These are phyloP conservation scores for Porites lutea DNA, from an alignment of 64 coral and sea anemone species.

Conservation along the genomic window DNA sequence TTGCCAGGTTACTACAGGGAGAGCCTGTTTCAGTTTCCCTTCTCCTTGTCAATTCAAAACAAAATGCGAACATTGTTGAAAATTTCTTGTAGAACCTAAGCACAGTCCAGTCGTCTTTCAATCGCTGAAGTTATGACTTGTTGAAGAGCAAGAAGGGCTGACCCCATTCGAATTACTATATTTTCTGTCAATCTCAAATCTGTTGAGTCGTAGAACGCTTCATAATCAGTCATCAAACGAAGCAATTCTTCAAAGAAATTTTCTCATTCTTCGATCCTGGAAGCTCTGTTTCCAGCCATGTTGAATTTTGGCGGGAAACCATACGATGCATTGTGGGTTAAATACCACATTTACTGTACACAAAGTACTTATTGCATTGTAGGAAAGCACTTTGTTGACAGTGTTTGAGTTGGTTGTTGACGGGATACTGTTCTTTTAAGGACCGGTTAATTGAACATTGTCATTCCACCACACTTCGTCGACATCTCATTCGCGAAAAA, in stretches of 20 bases:
- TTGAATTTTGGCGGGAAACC: neutral
- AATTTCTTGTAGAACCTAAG: neutral
- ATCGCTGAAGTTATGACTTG: neutral
- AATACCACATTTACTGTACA: too few relatives aligned
- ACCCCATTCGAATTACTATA: conserved; percentile 2
- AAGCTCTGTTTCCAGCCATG: neutral
- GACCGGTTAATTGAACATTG: too few relatives aligned
- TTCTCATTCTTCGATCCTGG: neutral
- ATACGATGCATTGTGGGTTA: neutral
- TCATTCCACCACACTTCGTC: too few relatives aligned
- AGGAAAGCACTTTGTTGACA: too few relatives aligned
- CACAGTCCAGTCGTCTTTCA: neutral
- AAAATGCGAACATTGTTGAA: conserved; percentile 23
- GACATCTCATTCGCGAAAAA: too few relatives aligned
- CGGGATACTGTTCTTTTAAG: too few relatives aligned
- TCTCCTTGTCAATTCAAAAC: conserved; percentile 18
- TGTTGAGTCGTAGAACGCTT: neutral
- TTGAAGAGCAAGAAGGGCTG: conserved; percentile 15
- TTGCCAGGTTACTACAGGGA: conserved; percentile 35
- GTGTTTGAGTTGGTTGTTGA: too few relatives aligned
- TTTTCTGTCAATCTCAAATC: neutral
- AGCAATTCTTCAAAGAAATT: neutral
- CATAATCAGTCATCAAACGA: neutral
- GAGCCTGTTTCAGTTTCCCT: conserved; percentile 4
- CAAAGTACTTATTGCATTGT: too few relatives aligned